phyloP scores from a whole-genome alignment of 2,888 invertebrate species.

The Morpho deidamia region DNA sequence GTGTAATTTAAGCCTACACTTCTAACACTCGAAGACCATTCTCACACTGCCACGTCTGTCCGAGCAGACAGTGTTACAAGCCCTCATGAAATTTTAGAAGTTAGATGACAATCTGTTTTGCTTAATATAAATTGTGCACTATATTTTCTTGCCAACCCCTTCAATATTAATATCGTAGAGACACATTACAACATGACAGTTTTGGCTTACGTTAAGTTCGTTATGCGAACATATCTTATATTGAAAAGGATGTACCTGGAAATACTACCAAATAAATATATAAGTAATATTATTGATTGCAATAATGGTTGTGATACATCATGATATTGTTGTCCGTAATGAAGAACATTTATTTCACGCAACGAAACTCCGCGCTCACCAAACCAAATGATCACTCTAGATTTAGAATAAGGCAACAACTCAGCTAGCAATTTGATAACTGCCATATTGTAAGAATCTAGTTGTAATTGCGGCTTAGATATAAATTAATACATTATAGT shows the following conservation, averaged over 20 bases:
- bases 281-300: slow-evolving; percentile 51
- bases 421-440: slow-evolving; percentile 76
- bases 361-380: slow-evolving; percentile 50
- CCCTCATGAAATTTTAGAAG: no score
- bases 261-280: slow-evolving; percentile 58
- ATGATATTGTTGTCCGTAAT: slow-evolving; percentile 55
- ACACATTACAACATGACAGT: neutral
- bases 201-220: slow-evolving; percentile 22
- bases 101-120: neutral
- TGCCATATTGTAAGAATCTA: slow-evolving; percentile 76
- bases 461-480: slow-evolving; percentile 55
- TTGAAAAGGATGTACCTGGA: slow-evolving; percentile 58
- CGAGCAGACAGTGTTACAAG: neutral
- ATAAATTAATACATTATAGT: slow-evolving; percentile 22
- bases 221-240: slow-evolving; percentile 33
- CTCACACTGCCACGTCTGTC: neutral
- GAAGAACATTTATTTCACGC: slow-evolving; percentile 36
- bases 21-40: neutral
- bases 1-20: neutral
- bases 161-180: neutral
- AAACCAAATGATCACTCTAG: slow-evolving; percentile 52
- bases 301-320: slow-evolving; percentile 73
- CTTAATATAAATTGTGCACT: neutral
- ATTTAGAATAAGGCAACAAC: slow-evolving; percentile 45
- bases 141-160: slow-evolving; percentile 3